Evolutionary conservation across 2,888 invertebrate genomes (phyloP).

Genomic region (Rhagonycha fulva): DNA sequence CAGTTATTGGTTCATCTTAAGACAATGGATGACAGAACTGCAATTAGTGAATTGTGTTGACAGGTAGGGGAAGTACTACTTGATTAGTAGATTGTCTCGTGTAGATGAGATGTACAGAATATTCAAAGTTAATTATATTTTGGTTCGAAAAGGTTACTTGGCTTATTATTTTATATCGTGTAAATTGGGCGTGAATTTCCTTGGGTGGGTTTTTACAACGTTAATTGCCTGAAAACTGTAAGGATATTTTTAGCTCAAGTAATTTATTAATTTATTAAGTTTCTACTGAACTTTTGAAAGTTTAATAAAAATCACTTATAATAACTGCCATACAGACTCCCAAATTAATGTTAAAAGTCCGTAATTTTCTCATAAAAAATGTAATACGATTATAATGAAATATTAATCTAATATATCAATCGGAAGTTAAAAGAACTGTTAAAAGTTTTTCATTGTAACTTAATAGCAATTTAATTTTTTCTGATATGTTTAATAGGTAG

Average conservation of each 20-base stretch:
- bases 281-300: neutral
- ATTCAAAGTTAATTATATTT: neutral
- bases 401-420: neutral
- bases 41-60: conserved; percentile 41
- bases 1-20: conserved; percentile 44
- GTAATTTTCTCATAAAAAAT: neutral
- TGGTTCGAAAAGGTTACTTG: neutral
- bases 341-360: neutral
- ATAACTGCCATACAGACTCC: neutral
- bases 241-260: neutral
- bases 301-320: neutral
- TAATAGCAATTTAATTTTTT: neutral
- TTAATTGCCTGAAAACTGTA: neutral
- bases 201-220: neutral
- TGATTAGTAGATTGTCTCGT: conserved; percentile 20
- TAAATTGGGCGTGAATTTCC: neutral
- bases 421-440: neutral
- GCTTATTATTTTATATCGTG: neutral
- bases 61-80: conserved; percentile 24
- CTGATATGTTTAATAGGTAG: neutral
- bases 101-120: neutral
- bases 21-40: conserved; percentile 37
- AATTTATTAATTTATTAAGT: neutral
- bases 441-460: neutral
- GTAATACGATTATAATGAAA: neutral